These are phyloP conservation scores for Boloria euphrosyne DNA, from an alignment of 2,888 invertebrate genomes.

Conservation along the genomic window DNA sequence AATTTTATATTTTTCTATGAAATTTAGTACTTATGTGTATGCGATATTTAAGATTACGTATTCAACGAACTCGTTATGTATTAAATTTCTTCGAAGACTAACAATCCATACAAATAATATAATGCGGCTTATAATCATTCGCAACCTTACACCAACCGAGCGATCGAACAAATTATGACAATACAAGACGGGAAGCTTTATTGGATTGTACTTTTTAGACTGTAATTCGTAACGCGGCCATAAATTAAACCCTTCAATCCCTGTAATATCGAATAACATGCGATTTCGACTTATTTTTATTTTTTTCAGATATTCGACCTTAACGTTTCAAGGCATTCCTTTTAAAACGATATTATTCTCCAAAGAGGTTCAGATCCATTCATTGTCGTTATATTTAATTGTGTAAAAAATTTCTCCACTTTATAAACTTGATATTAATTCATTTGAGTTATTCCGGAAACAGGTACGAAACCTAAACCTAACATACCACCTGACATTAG, in stretches of 20 bases:
- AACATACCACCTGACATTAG: slow-evolving; percentile 7
- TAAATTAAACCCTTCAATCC: slow-evolving; percentile 7
- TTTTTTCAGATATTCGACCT: slow-evolving; percentile 3
- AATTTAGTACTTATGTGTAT: not conserved
- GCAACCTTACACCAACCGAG: slow-evolving; percentile 19
- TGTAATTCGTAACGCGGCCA: slow-evolving; percentile 9
- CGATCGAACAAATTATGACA: slow-evolving; percentile 14
- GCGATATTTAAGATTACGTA: slow-evolving; percentile 16
- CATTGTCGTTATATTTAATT: not conserved
- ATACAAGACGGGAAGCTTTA: slow-evolving; percentile 18
- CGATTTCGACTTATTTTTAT: slow-evolving; percentile 7
- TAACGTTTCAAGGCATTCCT: not conserved
- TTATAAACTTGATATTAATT: too few relatives aligned
- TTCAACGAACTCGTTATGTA: slow-evolving; percentile 16
- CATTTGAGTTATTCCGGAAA: slow-evolving; percentile 6
- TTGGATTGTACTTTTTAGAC: slow-evolving; percentile 18
- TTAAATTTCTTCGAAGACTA: slow-evolving; percentile 29
- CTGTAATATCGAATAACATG: slow-evolving; percentile 13
- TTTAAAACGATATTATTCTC: not conserved
- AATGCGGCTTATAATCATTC: slow-evolving; percentile 30
- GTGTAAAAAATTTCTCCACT: too few relatives aligned
- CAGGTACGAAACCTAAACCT: slow-evolving; percentile 6
- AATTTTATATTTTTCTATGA: slow-evolving; percentile 18
- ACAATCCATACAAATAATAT: slow-evolving; percentile 26
- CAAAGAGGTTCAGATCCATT: slow-evolving; percentile 1